Evolutionary conservation across 2,113 vertebrate genomes (phyloP), one percentile per base, ranked within the genome.

Genomic region (Oncorhynchus gorbuscha): DNA sequence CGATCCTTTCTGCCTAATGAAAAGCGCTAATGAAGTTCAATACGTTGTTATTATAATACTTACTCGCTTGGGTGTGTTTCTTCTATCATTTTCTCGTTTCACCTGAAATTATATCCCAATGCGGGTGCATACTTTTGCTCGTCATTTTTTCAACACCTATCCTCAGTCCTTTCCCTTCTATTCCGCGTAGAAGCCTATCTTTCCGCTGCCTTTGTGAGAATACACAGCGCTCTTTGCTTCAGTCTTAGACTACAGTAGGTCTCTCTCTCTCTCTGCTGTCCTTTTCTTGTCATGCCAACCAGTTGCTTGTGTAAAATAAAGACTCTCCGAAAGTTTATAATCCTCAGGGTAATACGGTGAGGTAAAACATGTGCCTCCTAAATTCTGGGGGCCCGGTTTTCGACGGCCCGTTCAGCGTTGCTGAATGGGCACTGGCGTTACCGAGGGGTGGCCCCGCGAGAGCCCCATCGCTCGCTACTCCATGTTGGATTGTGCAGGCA

Each of bases 401-500:
- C 35, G 26, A 30, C 77, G 82, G 79, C 81, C 84, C 78, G 61
- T 22, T n/a, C 3, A 22, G 79, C 83, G 82, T 83, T 86, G 86
- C 85, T 85, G 86, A 83, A 86, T 83, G 88, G 87, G 87, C 84
- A 86, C 85, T 79, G 88, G 61, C 84, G 89, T 83, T 86, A 80
- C 91, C 91, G 91, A 91, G 93, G 90, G 93, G 93, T 94, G 93
- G 93, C 95, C 94, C 94, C 89, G 93, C 93, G 90, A 94, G 93
- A 95, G 94, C 95, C 94, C 95, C 95, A 95, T 95, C 93, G 93
- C 93, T 89, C 87, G 85, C 93, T 94, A 95, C 94, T 95, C 95
- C 94, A 96, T 95, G 94, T 91, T 87, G 89, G 89, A 89, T 91
- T 85, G 89, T 85, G 68, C 77, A 83, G 82, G 84, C 89, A 64